phyloP scores from a whole-genome alignment of 1,140 invertebrate species.

The Bombyx mori region DNA sequence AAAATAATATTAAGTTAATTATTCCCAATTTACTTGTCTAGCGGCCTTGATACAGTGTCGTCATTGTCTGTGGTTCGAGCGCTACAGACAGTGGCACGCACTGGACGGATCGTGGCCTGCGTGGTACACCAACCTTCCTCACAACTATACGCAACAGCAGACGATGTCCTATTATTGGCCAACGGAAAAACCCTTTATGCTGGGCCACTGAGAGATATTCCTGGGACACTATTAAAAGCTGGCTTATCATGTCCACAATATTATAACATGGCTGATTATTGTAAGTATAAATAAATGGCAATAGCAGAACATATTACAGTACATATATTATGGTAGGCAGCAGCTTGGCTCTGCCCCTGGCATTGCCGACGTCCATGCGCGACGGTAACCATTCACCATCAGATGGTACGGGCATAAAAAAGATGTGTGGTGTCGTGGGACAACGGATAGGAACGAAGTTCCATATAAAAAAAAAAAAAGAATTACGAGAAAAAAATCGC shows the following conservation, averaged over 20 bases:
- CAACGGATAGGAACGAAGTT: too few species aligned
- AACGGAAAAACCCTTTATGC: conserved; percentile 74
- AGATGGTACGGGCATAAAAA: too few species aligned
- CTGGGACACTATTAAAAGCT: conserved; percentile 63
- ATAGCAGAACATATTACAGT: too few species aligned
- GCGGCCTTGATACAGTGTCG: conserved; percentile 83
- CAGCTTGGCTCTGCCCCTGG: too few species aligned
- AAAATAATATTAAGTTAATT: conserved; percentile 3
- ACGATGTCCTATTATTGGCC: conserved; percentile 75
- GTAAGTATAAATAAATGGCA: conserved; percentile 45
- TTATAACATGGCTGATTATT: conserved; percentile 80
- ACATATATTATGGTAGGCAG: too few species aligned
- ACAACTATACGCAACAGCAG: conserved; percentile 81
- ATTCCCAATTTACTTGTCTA: conserved; percentile 29
- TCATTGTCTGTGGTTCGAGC: conserved; percentile 80
- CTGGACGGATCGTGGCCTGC: conserved; percentile 85
- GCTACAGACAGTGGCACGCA: conserved; percentile 77
- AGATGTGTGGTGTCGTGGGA: too few species aligned
- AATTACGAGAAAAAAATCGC: too few species aligned
- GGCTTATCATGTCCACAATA: conserved; percentile 75
- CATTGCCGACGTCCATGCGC: too few species aligned
- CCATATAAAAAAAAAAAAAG: too few species aligned
- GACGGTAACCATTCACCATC: too few species aligned
- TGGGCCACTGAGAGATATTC: conserved; percentile 71
- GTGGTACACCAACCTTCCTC: conserved; percentile 93